Base-by-base conservation (phyloP, 1,140 invertebrate species). In the Lasioglossum albipes region DNA sequence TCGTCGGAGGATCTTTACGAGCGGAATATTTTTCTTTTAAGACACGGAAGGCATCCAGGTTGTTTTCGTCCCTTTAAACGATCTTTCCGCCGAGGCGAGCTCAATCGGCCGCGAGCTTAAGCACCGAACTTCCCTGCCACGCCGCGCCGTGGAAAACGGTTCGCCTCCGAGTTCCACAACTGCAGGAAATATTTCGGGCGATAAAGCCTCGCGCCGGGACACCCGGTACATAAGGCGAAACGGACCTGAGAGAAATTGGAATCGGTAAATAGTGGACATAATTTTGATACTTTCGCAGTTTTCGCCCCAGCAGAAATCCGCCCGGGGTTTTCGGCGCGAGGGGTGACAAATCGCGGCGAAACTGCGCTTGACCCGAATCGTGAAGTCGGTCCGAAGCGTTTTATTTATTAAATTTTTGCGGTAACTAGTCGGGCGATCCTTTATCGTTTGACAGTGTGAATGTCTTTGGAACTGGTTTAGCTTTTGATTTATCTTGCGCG, bases 161-260 rank as follows among this genome's bases (percentile, higher is more conserved):
- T 49, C 42, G 20, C 9, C 41, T 9, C 5, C 41, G 9, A 67
- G 41, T 42, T 67, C 20, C 12, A 2, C 7, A 12, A 67, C 20
- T 7, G 65, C 7, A 22, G 65, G 65, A 67, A 42, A 45, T 67
- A 67, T 45, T 67, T 67, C 65, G 20, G 65, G 10, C 65, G 41
- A 45, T 67, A 67, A 67, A 67, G 65, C 18, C 12, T 42, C 4
- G 4, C 54, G 16, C 16, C 31, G 20, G 64, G 7, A 45, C 41
- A 67, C 42, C 20, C 65, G 65, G 20, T 45, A 45, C 65, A 45
- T 67, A 9, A 20, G 42, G 18, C 36, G 65, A 10, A 16, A 22
- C 7, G 41, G 13, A 22, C 61, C 27, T 4, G n/a, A 22, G 6
- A n/a, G 41, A 18, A 41, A 65, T 36, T 65, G 62, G 31, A 65